A percentile compares a stretch with the other conserved stretches of the same genome.
Evolutionary conservation across 2,797 vertebrate genomes (phyloP).

Genomic region (Danio choprae): DNA sequence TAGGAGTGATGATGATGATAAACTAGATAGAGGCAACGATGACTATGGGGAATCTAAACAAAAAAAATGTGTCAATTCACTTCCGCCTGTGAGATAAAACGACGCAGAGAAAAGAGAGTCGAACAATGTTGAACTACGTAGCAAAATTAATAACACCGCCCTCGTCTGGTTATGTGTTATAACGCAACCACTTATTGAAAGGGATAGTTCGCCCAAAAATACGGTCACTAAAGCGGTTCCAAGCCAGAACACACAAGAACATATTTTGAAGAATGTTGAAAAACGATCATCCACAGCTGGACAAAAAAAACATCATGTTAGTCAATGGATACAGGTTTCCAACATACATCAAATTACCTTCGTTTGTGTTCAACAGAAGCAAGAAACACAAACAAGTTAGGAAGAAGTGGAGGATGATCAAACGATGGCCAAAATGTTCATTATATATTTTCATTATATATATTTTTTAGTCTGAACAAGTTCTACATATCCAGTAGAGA

Average conservation of each 20-base stretch:
- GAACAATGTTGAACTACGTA: neutral
- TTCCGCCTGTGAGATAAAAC: constrained; percentile 40
- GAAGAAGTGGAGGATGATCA: too few species aligned
- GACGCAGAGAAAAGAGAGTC: constrained; percentile 37
- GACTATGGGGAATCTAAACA: constrained; percentile 62
- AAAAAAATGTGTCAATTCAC: constrained; percentile 29
- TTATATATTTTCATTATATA: too few species aligned
- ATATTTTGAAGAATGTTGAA: too few species aligned
- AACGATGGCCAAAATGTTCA: too few species aligned
- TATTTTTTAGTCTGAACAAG: neutral
- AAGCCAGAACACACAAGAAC: too few species aligned
- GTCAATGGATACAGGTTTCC: too few species aligned
- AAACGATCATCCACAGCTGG: too few species aligned
- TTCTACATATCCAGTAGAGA: neutral
- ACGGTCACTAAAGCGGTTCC: too few species aligned
- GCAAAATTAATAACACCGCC: constrained; percentile 45
- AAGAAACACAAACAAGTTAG: too few species aligned
- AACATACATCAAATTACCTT: too few species aligned
- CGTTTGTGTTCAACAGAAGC: too few species aligned
- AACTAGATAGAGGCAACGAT: constrained; percentile 32
- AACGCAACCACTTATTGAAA: neutral
- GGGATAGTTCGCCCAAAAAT: neutral
- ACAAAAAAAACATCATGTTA: too few species aligned
- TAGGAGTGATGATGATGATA: neutral
- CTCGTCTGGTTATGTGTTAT: constrained; percentile 54